These are phyloP conservation scores for Periphyllus acericola DNA, from an alignment of 2,888 invertebrate genomes.

Conservation along the genomic window DNA sequence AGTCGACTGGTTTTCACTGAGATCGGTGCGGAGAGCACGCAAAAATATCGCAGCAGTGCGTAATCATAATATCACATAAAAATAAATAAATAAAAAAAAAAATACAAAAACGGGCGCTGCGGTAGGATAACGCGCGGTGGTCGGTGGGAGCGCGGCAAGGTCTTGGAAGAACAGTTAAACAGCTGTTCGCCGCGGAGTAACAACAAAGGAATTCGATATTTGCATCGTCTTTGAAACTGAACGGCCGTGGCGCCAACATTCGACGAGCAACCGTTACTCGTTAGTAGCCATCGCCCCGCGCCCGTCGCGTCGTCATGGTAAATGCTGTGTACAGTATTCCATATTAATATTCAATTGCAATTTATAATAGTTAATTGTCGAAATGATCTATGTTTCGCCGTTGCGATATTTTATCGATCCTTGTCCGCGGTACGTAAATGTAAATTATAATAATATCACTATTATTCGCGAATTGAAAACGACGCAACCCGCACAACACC, in stretches of 20 bases:
- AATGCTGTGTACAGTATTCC: too few relatives aligned
- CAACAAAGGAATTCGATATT: conserved; percentile 44
- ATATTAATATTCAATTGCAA: too few relatives aligned
- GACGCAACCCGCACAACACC: too few relatives aligned
- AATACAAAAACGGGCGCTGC: background rate
- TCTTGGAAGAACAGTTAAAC: conserved; percentile 32
- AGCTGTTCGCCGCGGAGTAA: conserved; percentile 8
- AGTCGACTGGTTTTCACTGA: background rate
- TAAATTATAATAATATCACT: too few relatives aligned
- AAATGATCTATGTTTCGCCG: too few relatives aligned
- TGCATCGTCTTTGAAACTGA: conserved; percentile 34
- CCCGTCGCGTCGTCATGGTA: too few relatives aligned
- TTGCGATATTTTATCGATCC: too few relatives aligned
- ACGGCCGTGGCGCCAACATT: background rate
- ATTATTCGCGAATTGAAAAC: too few relatives aligned
- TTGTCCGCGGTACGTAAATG: too few relatives aligned
- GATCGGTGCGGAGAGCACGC: conserved; percentile 21
- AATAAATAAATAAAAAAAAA: conserved; percentile 41
- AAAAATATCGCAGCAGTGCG: conserved; percentile 8
- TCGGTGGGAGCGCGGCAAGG: conserved; percentile 36
- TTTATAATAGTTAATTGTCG: too few relatives aligned
- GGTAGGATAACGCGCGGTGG: background rate
- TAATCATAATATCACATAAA: conserved; percentile 41
- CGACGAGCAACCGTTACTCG: too few relatives aligned
- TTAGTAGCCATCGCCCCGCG: too few relatives aligned